Conservation (phyloP, 2,888 invertebrate genomes). For the Platycnemis pennipes region DNA sequence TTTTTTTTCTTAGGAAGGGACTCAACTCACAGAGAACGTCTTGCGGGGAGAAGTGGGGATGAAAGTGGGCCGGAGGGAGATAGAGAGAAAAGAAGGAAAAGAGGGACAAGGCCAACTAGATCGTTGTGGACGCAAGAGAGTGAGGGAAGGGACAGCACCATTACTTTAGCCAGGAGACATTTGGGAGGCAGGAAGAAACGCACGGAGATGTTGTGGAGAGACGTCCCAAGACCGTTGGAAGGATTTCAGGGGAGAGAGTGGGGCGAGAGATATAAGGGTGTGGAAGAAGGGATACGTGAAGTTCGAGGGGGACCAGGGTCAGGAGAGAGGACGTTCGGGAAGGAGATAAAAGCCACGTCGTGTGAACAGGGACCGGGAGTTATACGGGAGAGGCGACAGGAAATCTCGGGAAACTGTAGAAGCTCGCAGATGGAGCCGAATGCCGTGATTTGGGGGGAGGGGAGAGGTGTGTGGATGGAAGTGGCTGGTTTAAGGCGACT, state of each 20-base stretch:
- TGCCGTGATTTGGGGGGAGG: constrained; percentile 21
- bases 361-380: neutral
- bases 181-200: neutral
- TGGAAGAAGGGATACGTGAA: constrained; percentile 57
- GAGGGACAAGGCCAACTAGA: neutral
- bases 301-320: constrained; percentile 43
- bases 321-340: constrained; percentile 34
- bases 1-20: neutral
- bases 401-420: constrained; percentile 21
- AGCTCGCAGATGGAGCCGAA: neutral
- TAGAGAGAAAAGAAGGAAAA: neutral
- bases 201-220: neutral
- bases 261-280: constrained; percentile 52
- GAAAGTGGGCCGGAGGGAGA: neutral
- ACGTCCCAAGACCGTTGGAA: neutral
- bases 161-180: neutral
- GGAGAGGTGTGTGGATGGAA: neutral
- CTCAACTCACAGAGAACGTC: neutral
- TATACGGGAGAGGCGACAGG: constrained; percentile 14
- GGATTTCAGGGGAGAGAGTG: constrained; percentile 11
- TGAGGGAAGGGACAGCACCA: neutral
- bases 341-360: constrained; percentile 36
- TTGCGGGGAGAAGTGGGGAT: neutral
- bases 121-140: too few relatives aligned
- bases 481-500: neutral